Evolutionary conservation across 2,888 invertebrate species (phyloP).

Genomic region (Bellardia bayeri): DNA sequence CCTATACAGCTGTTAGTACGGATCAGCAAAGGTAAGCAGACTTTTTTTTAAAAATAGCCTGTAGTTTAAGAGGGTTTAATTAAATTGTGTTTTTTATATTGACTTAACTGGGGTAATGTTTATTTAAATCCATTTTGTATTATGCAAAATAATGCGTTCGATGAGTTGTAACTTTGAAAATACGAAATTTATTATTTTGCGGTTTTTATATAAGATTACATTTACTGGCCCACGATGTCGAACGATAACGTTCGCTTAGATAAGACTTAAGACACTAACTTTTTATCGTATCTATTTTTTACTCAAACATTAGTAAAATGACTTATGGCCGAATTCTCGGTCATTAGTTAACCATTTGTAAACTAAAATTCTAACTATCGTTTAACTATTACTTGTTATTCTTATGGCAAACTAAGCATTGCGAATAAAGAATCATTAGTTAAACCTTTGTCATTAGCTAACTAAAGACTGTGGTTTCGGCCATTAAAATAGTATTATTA

Average conservation of each 20-base stretch:
- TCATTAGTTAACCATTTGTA: too few species aligned
- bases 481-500: not conserved
- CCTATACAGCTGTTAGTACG: slow-evolving; percentile 40
- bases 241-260: too few species aligned
- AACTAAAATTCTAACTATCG: too few species aligned
- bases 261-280: too few species aligned
- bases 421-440: too few species aligned
- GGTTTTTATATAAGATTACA: slow-evolving; percentile 34
- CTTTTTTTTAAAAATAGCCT: not conserved
- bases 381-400: too few species aligned
- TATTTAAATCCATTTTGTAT: not conserved
- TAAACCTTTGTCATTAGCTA: too few species aligned
- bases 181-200: slow-evolving; percentile 32
- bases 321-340: too few species aligned
- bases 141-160: not conserved
- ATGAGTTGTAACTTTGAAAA: slow-evolving; percentile 25
- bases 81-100: not conserved
- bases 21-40: slow-evolving; percentile 60
- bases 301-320: not conserved
- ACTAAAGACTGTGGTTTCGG: too few species aligned
- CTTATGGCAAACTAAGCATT: too few species aligned
- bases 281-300: too few species aligned
- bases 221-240: too few species aligned
- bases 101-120: not conserved
- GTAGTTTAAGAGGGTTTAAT: not conserved